Evolutionary conservation across 2,888 invertebrate species (phyloP).

Genomic region (Neoitamus cyanurus): DNA sequence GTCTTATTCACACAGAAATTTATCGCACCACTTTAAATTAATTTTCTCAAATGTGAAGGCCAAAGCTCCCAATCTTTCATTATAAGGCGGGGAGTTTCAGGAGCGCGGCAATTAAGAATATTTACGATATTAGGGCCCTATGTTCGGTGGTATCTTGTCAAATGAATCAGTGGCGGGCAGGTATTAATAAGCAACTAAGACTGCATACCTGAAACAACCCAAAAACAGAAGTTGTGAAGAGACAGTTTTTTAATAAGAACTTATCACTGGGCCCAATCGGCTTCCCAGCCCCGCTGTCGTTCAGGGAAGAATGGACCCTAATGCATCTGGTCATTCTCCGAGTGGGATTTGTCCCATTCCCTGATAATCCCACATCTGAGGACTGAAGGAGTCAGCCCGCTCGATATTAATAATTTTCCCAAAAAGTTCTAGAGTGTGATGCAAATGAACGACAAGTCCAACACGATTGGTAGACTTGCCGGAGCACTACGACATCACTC

Average conservation of each 20-base stretch:
- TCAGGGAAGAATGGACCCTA: background rate
- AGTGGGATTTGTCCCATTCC: slow-evolving; percentile 25
- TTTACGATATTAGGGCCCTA: slow-evolving; percentile 20
- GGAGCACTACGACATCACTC: background rate
- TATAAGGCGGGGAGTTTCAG: slow-evolving; percentile 9
- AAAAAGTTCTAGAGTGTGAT: slow-evolving; percentile 22
- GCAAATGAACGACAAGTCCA: slow-evolving; percentile 24
- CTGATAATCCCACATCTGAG: background rate
- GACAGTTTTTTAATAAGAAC: slow-evolving; percentile 30
- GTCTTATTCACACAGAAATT: background rate
- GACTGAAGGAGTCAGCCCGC: background rate
- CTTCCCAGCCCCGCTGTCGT: background rate
- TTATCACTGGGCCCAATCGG: slow-evolving; percentile 18
- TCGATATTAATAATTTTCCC: slow-evolving; percentile 21
- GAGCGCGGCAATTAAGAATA: background rate
- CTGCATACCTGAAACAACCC: background rate
- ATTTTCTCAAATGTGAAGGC: slow-evolving; percentile 17
- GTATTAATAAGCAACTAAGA: background rate
- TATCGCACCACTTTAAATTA: slow-evolving; percentile 36
- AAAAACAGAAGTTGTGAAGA: slow-evolving; percentile 41
- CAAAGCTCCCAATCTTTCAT: background rate
- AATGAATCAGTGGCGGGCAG: slow-evolving; percentile 28
- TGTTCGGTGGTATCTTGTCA: slow-evolving; percentile 16
- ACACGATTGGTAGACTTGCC: slow-evolving; percentile 27
- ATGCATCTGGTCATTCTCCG: background rate